A percentile compares a stretch with the other conserved stretches of the same genome.
Evolutionary conservation across 1,140 invertebrate species (phyloP).

Genomic region (Hyposmocoma kahamanoa): DNA sequence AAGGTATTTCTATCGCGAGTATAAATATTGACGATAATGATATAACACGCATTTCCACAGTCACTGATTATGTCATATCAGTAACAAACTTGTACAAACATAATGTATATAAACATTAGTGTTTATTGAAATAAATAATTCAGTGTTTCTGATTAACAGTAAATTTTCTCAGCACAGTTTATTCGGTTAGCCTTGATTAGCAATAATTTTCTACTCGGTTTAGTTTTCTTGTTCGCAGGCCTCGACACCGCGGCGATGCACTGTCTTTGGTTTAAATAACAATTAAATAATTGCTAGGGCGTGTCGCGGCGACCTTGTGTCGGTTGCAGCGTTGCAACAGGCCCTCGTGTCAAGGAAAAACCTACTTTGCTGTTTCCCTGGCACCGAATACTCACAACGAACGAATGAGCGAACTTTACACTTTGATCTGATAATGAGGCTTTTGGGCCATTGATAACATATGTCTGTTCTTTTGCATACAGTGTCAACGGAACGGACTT

Average conservation of each 20-base stretch:
- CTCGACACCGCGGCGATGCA: constrained; percentile 28
- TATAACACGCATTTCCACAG: neutral
- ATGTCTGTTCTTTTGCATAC: no score
- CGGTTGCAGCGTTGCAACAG: constrained; percentile 63
- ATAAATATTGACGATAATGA: constrained; percentile 1
- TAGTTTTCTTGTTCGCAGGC: constrained; percentile 14
- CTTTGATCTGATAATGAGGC: no score
- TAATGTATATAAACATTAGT: neutral
- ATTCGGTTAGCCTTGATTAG: neutral
- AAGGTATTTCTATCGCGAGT: neutral
- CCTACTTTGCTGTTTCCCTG: constrained; percentile 68
- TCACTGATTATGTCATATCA: neutral
- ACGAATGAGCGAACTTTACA: no score
- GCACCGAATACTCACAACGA: constrained; percentile 37
- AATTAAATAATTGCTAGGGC: constrained; percentile 70
- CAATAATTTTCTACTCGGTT: neutral
- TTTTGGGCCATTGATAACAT: no score
- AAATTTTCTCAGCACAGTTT: neutral
- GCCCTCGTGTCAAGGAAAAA: constrained; percentile 69
- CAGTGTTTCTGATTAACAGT: neutral
- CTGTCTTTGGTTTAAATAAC: constrained; percentile 60
- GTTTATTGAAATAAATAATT: neutral
- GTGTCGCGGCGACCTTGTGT: constrained; percentile 64
- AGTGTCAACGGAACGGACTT: no score
- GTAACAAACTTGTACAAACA: neutral